Conservation (phyloP, 2,113 vertebrate species). For the Toxotes jaculatrix region DNA sequence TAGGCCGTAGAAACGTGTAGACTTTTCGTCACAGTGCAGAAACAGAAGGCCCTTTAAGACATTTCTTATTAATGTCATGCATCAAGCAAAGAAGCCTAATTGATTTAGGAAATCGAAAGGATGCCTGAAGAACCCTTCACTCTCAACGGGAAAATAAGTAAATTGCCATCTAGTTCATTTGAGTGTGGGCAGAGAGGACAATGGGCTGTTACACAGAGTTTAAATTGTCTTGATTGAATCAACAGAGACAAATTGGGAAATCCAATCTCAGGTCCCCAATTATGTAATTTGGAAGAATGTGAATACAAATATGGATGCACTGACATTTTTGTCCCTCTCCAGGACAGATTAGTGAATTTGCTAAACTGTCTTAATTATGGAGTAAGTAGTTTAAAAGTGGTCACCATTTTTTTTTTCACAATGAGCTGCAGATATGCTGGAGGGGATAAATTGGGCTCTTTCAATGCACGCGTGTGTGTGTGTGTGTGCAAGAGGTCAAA, state of each 20-base stretch:
- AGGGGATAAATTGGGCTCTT: slow-evolving; percentile 64
- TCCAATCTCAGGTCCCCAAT: slow-evolving; percentile 88
- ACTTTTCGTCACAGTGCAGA: slow-evolving; percentile 63
- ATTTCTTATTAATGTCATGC: slow-evolving; percentile 79
- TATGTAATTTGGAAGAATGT: slow-evolving; percentile 88
- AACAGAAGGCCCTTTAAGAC: slow-evolving; percentile 57
- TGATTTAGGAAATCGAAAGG: slow-evolving; percentile 87
- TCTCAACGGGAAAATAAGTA: slow-evolving; percentile 80
- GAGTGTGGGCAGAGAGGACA: slow-evolving; percentile 83
- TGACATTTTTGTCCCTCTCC: slow-evolving; percentile 65
- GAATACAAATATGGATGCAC: slow-evolving; percentile 83
- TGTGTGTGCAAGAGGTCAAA: slow-evolving; percentile 58
- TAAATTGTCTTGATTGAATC: slow-evolving; percentile 89
- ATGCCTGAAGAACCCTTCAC: slow-evolving; percentile 83
- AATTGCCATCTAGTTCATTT: slow-evolving; percentile 85
- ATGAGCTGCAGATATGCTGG: slow-evolving; percentile 64
- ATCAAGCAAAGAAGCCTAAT: slow-evolving; percentile 80
- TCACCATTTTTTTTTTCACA: slow-evolving; percentile 60
- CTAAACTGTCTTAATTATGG: slow-evolving; percentile 76
- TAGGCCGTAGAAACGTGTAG: slow-evolving; percentile 45
- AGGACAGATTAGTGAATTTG: slow-evolving; percentile 68
- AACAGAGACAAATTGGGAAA: slow-evolving; percentile 86
- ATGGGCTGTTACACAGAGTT: slow-evolving; percentile 81
- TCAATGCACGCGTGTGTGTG: slow-evolving; percentile 52
- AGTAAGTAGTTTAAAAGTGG: slow-evolving; percentile 66